Evolutionary conservation across 2,113 vertebrate genomes (phyloP), one percentile per base, ranked within the genome.

Genomic region (Natator depressus): DNA sequence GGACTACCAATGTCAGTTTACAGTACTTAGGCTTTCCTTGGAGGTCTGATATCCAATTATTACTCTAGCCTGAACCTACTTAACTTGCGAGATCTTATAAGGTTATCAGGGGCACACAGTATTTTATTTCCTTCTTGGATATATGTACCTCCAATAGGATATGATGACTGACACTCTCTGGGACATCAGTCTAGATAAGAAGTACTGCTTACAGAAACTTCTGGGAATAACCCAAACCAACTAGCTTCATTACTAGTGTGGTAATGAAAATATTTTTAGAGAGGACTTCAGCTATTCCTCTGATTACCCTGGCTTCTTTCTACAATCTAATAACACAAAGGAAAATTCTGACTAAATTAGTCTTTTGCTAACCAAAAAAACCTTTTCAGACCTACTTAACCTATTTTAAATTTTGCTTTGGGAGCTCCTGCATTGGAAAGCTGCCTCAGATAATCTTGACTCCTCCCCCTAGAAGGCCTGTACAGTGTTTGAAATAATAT

Each of bases 401-500:
- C 5, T 92, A 10, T 80, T 81, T 80, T 90, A 88, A 75, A 12
- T 46, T 93, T 59, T 47, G 91, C 10, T 86, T 93, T 51, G 13
- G 17, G 53, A 31, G 35, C 31, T 81, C 13, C 27, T 22, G 49
- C 35, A 35, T 53, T 81, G 50, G 79, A 51, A 81, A 31, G 22
- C 24, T 79, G 46, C 14, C 22, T 79, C 89, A 55, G 57, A 51
- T 92, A 94, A 80, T 80, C 79, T 11, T 92, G 9, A 10, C 27
- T n/a, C 8, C 49, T 88, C 75, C 90, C 85, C 47, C 85, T 90
- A 76, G 57, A 62, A 82, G 25, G 6, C 80, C 88, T 83, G 12
- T 89, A 78, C 88, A 84, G n/a, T 88, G 47, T 12, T 95, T 78
- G 17, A 62, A 96, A 42, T 89, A 76, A 59, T 89, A 59, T 90